phyloP scores from a whole-genome alignment of 2,888 invertebrate species.

The Phortica okadai region DNA sequence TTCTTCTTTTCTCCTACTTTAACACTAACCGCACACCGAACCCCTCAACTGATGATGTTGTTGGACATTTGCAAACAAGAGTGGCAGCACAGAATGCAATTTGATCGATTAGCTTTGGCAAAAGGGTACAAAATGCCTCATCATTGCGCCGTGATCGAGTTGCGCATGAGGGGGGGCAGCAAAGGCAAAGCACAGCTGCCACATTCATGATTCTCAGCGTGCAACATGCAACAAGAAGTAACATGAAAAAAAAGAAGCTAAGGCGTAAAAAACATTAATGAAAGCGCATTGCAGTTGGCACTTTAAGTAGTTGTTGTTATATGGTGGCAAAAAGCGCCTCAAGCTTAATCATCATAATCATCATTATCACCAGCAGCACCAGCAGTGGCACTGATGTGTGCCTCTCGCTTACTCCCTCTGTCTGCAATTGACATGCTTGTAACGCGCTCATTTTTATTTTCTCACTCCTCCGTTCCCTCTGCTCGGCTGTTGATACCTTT shows the following conservation, averaged over 20 bases:
- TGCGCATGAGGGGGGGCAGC: background rate
- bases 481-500: background rate
- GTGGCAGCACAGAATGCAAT: background rate
- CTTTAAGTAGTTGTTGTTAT: background rate
- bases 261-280: background rate
- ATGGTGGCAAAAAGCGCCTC: background rate
- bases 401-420: too few relatives aligned
- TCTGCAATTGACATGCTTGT: too few relatives aligned
- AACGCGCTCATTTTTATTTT: background rate
- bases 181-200: background rate
- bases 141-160: background rate
- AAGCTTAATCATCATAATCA: slow-evolving; percentile 3
- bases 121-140: slow-evolving; percentile 16
- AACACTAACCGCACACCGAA: too few relatives aligned
- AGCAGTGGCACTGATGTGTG: too few relatives aligned
- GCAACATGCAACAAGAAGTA: background rate
- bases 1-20: background rate
- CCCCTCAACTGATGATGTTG: too few relatives aligned
- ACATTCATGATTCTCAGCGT: background rate
- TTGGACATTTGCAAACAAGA: background rate
- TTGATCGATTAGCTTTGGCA: slow-evolving; percentile 18
- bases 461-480: background rate
- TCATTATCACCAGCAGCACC: background rate
- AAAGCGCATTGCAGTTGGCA: slow-evolving; percentile 3
- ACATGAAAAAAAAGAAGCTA: background rate